These are phyloP conservation scores for Pectinophora gossypiella DNA, from an alignment of 1,140 invertebrate species.

Conservation along the genomic window DNA sequence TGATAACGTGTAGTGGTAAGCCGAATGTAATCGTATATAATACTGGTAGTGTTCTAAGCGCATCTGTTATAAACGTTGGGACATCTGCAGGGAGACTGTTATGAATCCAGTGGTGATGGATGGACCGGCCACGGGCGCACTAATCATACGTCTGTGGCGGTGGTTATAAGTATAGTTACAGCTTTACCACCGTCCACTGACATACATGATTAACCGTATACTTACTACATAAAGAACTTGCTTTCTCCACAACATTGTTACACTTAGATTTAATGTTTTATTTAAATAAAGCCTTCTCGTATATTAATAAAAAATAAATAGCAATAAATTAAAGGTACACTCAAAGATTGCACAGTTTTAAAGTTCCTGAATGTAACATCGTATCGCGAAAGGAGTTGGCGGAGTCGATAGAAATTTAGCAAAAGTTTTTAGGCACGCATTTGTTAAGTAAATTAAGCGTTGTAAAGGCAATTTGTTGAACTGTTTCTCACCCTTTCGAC, in stretches of 20 bases:
- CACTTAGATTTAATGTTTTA: too few species aligned
- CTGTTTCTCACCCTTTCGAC: conserved; percentile 42
- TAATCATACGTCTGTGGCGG: conserved; percentile 11
- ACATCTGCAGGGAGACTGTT: conserved; percentile 56
- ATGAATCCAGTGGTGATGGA: conserved; percentile 67
- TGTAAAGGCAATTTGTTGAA: conserved; percentile 55
- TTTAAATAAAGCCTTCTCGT: too few species aligned
- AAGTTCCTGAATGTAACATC: too few species aligned
- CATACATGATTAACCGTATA: too few species aligned
- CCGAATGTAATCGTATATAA: conserved; percentile 8
- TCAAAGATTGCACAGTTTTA: too few species aligned
- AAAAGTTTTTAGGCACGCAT: conserved; percentile 45
- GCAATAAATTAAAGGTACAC: too few species aligned
- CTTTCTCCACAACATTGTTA: too few species aligned
- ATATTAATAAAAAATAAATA: too few species aligned
- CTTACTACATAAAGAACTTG: too few species aligned
- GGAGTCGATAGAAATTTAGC: conserved; percentile 30
- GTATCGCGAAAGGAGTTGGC: conserved; percentile 16
- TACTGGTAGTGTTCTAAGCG: conserved; percentile 28
- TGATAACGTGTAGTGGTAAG: conserved; percentile 16
- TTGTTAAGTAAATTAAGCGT: conserved; percentile 64
- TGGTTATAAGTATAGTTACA: too few species aligned
- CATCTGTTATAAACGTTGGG: conserved; percentile 53
- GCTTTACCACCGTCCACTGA: too few species aligned
- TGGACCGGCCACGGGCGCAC: conserved; percentile 38